Evolutionary conservation across 2,113 vertebrate genomes (phyloP).

Genomic region (Cyanocitta stelleri): DNA sequence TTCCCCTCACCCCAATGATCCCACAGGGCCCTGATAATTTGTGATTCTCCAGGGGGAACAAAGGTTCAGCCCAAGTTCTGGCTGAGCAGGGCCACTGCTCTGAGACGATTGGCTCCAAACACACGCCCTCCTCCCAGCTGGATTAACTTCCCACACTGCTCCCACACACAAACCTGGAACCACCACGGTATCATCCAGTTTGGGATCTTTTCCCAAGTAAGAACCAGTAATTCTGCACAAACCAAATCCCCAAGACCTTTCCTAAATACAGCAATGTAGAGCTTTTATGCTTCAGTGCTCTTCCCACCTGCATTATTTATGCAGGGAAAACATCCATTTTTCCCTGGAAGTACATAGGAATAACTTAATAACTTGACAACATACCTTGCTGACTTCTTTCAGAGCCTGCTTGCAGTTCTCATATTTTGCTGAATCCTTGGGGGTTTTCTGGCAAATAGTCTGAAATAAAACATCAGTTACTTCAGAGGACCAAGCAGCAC

Average conservation of each 20-base stretch:
- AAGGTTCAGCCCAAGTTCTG: neutral
- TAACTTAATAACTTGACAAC: neutral
- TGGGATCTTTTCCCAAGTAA: neutral
- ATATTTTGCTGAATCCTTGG: slow-evolving; percentile 82
- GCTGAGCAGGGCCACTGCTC: neutral
- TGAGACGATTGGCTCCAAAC: neutral
- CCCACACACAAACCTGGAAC: neutral
- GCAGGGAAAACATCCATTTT: neutral
- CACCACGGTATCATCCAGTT: rapidly evolving
- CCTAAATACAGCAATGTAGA: neutral
- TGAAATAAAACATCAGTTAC: slow-evolving; percentile 59
- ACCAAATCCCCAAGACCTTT: neutral
- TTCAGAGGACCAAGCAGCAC: neutral
- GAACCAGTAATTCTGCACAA: neutral
- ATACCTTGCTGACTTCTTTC: slow-evolving; percentile 92
- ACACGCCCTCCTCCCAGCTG: neutral
- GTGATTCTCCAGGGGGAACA: neutral
- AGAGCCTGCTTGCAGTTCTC: slow-evolving; percentile 86
- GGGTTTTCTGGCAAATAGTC: slow-evolving; percentile 97
- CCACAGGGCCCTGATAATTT: rapidly evolving
- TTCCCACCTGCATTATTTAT: neutral
- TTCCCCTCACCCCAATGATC: neutral
- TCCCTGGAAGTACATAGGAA: neutral
- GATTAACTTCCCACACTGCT: neutral
- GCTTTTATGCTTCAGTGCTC: neutral